Evolutionary conservation across 2,113 vertebrate species (phyloP), one percentile per base, ranked within the genome.

Genomic region (Anoura caudifer): DNA sequence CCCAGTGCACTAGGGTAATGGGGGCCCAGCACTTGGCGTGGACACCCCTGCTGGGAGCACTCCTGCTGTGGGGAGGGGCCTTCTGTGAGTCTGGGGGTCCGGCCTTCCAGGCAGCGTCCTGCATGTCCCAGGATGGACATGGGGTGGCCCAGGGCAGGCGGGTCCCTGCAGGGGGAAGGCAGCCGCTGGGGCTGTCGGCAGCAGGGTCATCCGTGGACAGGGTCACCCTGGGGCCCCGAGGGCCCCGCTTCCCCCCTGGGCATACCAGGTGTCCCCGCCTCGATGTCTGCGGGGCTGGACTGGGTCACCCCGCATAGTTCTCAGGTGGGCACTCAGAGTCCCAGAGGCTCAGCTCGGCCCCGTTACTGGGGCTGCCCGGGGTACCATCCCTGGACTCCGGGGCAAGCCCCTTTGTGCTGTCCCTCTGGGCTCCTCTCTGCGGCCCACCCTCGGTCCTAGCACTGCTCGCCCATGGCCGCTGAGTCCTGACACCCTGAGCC

Each of bases 381-480:
- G 17, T 22, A 13, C 61, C 22, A 0, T 50, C 47, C 33, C 1
- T 31, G 54, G 70, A 4, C 20, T 31, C 16, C 9, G 33, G 52
- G 61, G 43, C n/a, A 5, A 38, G 50, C 31, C 56, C 76, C 19
- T 16, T 38, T 0, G 0, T 13, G 12, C 1, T 16, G 36, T 14
- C 54, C 56, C 19, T 38, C 16, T 24, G n/a, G 26, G 14, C 38
- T 3, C 61, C 41, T 67, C 4, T 20, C 24, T 1, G 1, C 31
- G 31, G 17, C 41, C 56, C 10, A 7, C 26, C 20, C 26, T 72
- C 33, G 41, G 22, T n/a, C 17, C 41, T 43, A 28, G 33, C 20
- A 3, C 52, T 2, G 9, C 4, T 47, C 16, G 1, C 15, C 36
- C 31, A 3, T 11, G 6, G 67, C 43, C 12, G 0, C 72, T 36